These are phyloP conservation scores for Lasioglossum albipes DNA, from an alignment of 1,140 invertebrate genomes.

Conservation along the genomic window DNA sequence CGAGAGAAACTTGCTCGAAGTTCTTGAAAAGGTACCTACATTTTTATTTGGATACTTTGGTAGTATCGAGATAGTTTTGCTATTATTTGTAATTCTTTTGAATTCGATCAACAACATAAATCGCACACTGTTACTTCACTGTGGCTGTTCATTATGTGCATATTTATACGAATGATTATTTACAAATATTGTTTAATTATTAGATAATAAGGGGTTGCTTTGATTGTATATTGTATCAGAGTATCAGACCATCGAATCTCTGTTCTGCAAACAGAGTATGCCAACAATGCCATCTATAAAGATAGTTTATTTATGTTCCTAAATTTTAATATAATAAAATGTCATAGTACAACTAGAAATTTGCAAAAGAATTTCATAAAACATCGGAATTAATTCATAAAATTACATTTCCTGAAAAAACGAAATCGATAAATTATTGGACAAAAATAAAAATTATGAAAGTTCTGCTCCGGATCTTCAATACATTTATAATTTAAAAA, in stretches of 20 bases:
- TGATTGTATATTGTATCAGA: slow-evolving; percentile 9
- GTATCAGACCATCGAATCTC: slow-evolving; percentile 25
- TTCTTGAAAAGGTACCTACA: slow-evolving; percentile 35
- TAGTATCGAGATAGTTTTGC: not conserved
- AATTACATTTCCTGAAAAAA: not conserved
- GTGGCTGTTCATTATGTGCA: not conserved
- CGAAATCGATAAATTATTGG: not conserved
- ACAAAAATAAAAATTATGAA: not conserved
- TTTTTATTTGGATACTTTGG: slow-evolving; percentile 34
- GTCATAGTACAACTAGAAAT: not conserved
- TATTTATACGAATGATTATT: not conserved
- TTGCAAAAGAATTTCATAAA: not conserved
- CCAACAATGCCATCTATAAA: slow-evolving; percentile 28
- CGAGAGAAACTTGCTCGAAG: not conserved
- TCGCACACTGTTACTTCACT: slow-evolving; percentile 19
- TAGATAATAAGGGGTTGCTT: not conserved
- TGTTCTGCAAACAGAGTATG: slow-evolving; percentile 26
- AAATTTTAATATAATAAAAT: not conserved
- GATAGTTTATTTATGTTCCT: not conserved
- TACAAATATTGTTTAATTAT: slow-evolving; percentile 14
- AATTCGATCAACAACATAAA: slow-evolving; percentile 34
- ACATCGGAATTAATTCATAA: not conserved
- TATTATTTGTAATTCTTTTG: slow-evolving; percentile 29
- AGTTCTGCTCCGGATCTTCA: not conserved
- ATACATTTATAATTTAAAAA: not conserved